Conservation (phyloP, 2,888 invertebrate species). For the Stomorhina lunata region DNA sequence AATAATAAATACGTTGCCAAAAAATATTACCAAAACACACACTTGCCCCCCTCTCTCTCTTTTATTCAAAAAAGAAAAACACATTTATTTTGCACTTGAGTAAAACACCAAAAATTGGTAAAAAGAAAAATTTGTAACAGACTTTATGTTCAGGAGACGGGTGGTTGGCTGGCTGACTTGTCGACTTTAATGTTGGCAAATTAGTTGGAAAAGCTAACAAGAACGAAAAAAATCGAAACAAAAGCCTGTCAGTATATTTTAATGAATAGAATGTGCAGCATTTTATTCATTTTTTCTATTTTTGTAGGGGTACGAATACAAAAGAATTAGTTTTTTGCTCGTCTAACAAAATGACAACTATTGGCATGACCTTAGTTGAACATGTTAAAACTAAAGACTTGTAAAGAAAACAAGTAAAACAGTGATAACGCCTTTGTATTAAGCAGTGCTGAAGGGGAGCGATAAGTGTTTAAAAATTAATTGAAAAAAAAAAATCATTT, state of each 20-base stretch:
- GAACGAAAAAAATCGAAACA: constrained; percentile 4
- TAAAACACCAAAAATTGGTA: neutral
- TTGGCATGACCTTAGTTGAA: constrained; percentile 43
- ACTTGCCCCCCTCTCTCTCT: neutral
- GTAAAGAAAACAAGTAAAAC: neutral
- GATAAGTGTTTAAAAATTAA: no score
- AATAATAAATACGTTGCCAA: constrained; percentile 49
- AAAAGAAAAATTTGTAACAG: constrained; percentile 10
- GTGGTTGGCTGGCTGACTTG: constrained; percentile 23
- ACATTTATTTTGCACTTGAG: constrained; percentile 44
- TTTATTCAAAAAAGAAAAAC: constrained; percentile 5
- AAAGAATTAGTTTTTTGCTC: neutral
- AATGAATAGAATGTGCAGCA: constrained; percentile 8
- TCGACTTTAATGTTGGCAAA: constrained; percentile 40
- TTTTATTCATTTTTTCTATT: neutral
- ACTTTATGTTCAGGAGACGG: neutral
- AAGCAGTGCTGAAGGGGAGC: neutral
- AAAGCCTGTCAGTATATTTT: constrained; percentile 30
- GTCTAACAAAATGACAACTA: constrained; percentile 24
- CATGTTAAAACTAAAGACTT: constrained; percentile 16
- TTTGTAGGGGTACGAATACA: neutral
- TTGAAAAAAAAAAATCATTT: no score
- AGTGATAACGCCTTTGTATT: neutral
- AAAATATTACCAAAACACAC: constrained; percentile 33
- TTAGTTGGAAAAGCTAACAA: constrained; percentile 25